Conservation (phyloP, 2,113 vertebrate genomes). For the Nipponia nippon region DNA sequence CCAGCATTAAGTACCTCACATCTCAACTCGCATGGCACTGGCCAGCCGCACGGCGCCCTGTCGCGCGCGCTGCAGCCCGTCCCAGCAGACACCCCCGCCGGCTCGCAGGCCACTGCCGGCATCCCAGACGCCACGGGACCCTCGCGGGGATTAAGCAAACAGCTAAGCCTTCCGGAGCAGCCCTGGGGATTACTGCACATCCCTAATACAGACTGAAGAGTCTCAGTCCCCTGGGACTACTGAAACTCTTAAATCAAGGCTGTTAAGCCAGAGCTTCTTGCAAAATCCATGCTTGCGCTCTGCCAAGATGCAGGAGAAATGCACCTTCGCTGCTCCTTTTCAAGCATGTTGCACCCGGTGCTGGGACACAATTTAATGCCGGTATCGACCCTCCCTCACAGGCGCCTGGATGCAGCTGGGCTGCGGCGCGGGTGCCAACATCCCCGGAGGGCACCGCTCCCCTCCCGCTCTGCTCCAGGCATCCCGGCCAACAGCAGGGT, state of each 20-base stretch:
- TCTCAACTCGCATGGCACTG: accelerated
- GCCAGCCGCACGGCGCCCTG: accelerated
- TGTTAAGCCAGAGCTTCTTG: not conserved
- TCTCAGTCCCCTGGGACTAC: accelerated
- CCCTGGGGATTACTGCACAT: not conserved
- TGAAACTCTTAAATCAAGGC: not conserved
- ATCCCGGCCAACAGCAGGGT: not conserved
- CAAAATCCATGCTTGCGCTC: accelerated
- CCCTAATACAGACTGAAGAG: accelerated
- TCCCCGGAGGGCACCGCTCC: not conserved
- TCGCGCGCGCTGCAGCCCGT: accelerated
- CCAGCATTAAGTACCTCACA: not conserved
- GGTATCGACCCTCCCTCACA: accelerated
- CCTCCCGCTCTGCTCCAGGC: not conserved
- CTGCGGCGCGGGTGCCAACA: accelerated
- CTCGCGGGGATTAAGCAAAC: not conserved
- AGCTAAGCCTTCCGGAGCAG: not conserved
- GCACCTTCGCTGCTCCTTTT: not conserved
- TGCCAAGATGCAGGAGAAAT: accelerated
- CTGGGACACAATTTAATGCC: accelerated
- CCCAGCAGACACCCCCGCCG: not conserved
- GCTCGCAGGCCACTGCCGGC: not conserved
- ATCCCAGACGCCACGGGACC: not conserved
- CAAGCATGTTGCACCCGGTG: accelerated
- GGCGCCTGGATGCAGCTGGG: accelerated